Percentiles rank a stretch among this genome's conserved stretches.
Conservation (phyloP, 1,140 invertebrate species). For the Branchinecta lynchi region DNA sequence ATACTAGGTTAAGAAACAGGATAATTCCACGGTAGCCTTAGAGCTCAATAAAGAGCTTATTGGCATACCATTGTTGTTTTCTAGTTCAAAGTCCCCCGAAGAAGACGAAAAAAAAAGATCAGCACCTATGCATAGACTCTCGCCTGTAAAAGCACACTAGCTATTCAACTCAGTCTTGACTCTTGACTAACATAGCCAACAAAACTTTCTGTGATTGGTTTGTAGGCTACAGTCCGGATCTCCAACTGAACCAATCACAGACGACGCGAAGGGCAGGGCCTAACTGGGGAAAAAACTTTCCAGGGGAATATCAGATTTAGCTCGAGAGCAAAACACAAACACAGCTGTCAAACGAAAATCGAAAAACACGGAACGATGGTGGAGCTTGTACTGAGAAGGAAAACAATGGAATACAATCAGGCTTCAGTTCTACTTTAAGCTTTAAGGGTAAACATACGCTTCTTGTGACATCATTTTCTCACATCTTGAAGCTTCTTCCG, state of each 20-base stretch:
- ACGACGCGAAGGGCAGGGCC: too few species aligned
- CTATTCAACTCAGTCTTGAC: not conserved
- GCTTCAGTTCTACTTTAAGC: not conserved
- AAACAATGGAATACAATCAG: not conserved
- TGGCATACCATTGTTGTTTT: not conserved
- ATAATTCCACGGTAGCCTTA: not conserved
- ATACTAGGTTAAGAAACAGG: too few species aligned
- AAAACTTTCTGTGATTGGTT: not conserved
- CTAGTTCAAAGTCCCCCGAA: not conserved
- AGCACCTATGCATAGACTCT: not conserved
- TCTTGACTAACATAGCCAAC: not conserved
- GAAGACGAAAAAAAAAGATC: not conserved
- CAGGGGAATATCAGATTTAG: too few species aligned
- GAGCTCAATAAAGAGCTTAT: not conserved
- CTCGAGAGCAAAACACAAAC: too few species aligned
- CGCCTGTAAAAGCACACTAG: not conserved
- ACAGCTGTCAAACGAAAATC: too few species aligned
- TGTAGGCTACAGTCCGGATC: too few species aligned
- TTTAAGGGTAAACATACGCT: slow-evolving; percentile 11
- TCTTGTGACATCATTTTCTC: slow-evolving; percentile 11
- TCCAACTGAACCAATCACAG: too few species aligned
- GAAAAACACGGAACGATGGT: not conserved
- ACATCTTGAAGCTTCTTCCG: not conserved
- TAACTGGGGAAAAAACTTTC: too few species aligned
- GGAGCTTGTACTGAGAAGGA: not conserved